Conservation (phyloP, 2,797 vertebrate genomes). For the Clarias pachynema region DNA sequence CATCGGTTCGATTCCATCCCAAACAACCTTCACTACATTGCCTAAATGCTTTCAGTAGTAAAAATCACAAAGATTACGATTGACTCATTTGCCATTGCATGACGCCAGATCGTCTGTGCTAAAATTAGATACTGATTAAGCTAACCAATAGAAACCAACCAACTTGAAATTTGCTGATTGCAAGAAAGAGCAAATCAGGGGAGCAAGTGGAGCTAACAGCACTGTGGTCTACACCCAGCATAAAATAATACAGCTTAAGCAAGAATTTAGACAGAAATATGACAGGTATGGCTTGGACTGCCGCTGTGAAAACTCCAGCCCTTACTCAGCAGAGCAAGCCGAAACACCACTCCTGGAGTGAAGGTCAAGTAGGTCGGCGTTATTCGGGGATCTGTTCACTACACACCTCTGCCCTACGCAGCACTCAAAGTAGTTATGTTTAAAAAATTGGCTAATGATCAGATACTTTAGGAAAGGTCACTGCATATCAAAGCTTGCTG, state of each 20-base stretch:
- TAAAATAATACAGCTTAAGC: neutral
- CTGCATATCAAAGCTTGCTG: conserved; percentile 43
- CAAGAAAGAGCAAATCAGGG: neutral
- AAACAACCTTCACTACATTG: neutral
- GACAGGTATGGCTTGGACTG: neutral
- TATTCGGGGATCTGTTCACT: neutral
- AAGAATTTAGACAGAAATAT: neutral
- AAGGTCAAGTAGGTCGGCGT: conserved; percentile 44
- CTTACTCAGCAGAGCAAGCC: conserved; percentile 11
- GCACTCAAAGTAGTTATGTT: conserved; percentile 7
- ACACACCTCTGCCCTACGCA: conserved; percentile 1
- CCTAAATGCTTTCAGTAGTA: neutral
- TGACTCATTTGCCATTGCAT: neutral
- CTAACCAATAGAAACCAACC: neutral
- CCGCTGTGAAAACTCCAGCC: neutral
- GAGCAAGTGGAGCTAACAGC: neutral
- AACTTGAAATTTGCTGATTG: neutral
- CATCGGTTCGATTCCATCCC: neutral
- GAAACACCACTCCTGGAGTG: conserved; percentile 5
- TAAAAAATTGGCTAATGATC: conserved; percentile 50
- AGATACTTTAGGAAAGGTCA: conserved; percentile 57
- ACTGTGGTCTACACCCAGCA: neutral
- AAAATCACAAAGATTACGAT: neutral
- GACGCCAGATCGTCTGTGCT: neutral
- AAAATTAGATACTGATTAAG: neutral